A percentile compares a stretch with the other conserved stretches of the same genome.
These are phyloP conservation scores for Peromyscus attwateri DNA, from an alignment of 2,797 vertebrate genomes.

Conservation along the genomic window DNA sequence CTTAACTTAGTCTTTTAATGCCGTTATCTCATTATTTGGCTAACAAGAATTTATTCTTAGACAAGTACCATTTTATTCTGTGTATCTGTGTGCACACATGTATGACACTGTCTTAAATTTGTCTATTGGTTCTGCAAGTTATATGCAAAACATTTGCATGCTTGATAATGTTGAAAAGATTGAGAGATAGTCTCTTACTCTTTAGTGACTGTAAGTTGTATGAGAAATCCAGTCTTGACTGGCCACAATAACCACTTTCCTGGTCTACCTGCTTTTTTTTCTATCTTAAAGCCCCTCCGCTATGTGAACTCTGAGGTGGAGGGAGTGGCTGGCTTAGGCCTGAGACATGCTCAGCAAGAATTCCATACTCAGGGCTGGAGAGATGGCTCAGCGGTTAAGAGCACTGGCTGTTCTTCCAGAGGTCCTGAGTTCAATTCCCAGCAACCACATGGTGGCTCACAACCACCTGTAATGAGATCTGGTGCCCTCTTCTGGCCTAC, in stretches of 20 bases:
- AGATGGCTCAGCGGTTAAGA: too few relatives aligned
- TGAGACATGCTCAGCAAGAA: background rate
- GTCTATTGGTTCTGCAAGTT: constrained; percentile 33
- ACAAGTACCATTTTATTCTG: background rate
- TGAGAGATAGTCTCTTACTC: background rate
- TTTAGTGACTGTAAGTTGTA: background rate
- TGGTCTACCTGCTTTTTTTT: background rate
- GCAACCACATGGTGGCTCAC: too few relatives aligned
- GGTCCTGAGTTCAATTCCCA: too few relatives aligned
- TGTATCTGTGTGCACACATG: background rate
- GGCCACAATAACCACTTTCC: background rate
- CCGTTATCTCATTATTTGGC: constrained; percentile 4
- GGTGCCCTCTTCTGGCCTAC: too few relatives aligned
- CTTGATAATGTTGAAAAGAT: background rate
- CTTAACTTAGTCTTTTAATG: background rate
- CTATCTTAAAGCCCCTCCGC: too few relatives aligned
- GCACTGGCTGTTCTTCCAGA: too few relatives aligned
- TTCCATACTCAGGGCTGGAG: too few relatives aligned
- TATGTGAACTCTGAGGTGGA: background rate
- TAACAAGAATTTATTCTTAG: background rate
- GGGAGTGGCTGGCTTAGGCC: background rate
- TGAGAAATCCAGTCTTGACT: background rate
- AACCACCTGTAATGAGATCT: too few relatives aligned
- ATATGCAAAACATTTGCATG: background rate
- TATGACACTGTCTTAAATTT: background rate